A percentile compares a stretch with the other conserved stretches of the same genome.
Evolutionary conservation across 2,888 invertebrate species (phyloP).

Genomic region (Gnatocerus cornutus): DNA sequence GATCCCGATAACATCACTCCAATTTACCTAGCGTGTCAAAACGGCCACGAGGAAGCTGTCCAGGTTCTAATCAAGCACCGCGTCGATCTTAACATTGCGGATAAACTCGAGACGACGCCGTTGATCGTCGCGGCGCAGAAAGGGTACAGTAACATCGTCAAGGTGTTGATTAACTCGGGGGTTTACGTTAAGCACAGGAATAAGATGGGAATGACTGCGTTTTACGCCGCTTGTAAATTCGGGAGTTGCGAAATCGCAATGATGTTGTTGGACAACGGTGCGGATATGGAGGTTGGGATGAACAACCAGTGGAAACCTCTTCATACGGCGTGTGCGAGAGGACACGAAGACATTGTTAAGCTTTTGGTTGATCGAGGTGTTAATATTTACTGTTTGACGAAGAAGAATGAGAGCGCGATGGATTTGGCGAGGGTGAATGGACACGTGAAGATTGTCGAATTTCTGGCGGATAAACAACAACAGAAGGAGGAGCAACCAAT

Average conservation of each 20-base stretch:
- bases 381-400: not conserved
- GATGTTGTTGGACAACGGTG: not conserved
- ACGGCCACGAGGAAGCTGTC: not conserved
- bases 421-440: not conserved
- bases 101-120: not conserved
- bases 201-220: not conserved
- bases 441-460: not conserved
- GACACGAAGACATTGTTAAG: not conserved
- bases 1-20: not conserved
- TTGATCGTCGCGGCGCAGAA: not conserved
- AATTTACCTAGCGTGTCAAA: not conserved
- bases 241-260: not conserved
- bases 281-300: not conserved
- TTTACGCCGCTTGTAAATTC: not conserved
- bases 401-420: not conserved
- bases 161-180: not conserved
- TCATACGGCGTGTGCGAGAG: not conserved
- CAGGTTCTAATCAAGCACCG: not conserved
- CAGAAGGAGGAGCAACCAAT: not conserved
- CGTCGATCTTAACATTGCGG: not conserved
- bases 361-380: not conserved
- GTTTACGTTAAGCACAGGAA: not conserved
- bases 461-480: not conserved
- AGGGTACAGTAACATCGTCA: not conserved
- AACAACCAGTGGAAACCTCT: not conserved